phyloP scores from a whole-genome alignment of 2,113 vertebrate species.

The Epinephelus moara region DNA sequence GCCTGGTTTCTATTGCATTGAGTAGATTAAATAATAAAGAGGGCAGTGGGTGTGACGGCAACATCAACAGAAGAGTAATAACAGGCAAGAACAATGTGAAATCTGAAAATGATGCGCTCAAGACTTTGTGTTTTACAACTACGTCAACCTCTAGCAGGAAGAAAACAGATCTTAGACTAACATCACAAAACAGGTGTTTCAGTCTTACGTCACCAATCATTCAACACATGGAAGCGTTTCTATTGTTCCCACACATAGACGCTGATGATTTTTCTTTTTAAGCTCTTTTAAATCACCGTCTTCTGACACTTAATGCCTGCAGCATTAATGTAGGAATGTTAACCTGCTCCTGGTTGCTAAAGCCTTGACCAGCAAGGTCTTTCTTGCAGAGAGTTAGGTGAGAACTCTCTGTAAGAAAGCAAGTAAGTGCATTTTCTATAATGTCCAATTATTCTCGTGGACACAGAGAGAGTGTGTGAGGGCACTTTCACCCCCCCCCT shows the following conservation, averaged over 20 bases:
- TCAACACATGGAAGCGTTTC: background rate
- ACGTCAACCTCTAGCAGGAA: background rate
- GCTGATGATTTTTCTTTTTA: slow-evolving; percentile 2
- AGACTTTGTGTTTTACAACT: background rate
- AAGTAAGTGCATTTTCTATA: background rate
- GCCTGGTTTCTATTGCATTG: slow-evolving; percentile 45
- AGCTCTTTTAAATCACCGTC: slow-evolving; percentile 23
- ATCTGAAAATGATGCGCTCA: background rate
- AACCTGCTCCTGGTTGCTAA: background rate
- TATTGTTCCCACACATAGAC: background rate
- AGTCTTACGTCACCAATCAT: slow-evolving; percentile 2
- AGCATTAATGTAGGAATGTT: slow-evolving; percentile 44
- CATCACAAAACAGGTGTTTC: background rate
- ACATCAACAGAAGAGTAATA: slow-evolving; percentile 4
- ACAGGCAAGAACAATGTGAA: background rate
- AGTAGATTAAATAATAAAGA: slow-evolving; percentile 56
- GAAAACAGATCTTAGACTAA: background rate
- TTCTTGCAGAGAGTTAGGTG: background rate
- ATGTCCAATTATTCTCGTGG: background rate
- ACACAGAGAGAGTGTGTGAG: background rate
- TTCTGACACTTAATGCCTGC: slow-evolving; percentile 33
- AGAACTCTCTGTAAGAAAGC: background rate
- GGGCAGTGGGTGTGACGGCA: background rate
- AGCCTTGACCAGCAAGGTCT: slow-evolving; percentile 76
- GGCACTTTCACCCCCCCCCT: background rate